phyloP scores from a whole-genome alignment of 2,888 invertebrate genomes.

The Siphlonurus alternatus region DNA sequence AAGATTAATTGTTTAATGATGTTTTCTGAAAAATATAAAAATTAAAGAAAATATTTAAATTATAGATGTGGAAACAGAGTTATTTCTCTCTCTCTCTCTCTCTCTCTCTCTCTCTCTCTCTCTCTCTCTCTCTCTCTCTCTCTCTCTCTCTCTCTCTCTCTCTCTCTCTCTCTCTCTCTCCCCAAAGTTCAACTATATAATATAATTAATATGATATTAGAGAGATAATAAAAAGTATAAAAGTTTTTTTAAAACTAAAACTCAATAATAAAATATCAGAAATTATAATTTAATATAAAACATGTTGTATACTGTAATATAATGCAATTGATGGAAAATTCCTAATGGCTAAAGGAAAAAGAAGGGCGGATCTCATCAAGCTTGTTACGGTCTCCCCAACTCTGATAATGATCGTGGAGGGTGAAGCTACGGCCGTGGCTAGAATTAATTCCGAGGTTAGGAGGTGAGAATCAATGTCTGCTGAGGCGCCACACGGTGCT shows the following conservation, averaged over 20 bases:
- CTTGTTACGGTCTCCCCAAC: background rate
- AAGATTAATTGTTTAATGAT: too few relatives aligned
- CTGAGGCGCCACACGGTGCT: background rate
- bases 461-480: background rate
- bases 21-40: too few relatives aligned
- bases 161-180: slow-evolving; percentile 13
- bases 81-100: background rate
- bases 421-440: background rate
- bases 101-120: background rate
- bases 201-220: background rate
- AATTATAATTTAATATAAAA: background rate
- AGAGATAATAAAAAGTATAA: background rate
- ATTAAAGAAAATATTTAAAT: too few relatives aligned
- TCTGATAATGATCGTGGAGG: background rate
- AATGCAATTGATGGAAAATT: too few relatives aligned
- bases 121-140: background rate
- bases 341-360: too few relatives aligned
- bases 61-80: background rate
- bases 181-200: too few relatives aligned
- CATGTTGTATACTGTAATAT: too few relatives aligned
- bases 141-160: slow-evolving; percentile 12
- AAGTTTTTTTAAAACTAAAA: background rate
- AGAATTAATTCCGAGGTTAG: background rate
- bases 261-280: background rate
- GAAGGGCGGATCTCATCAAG: background rate